Evolutionary conservation across 1,140 invertebrate genomes (phyloP), one percentile per base, ranked within the genome.

Genomic region (Diuraphis noxia): DNA sequence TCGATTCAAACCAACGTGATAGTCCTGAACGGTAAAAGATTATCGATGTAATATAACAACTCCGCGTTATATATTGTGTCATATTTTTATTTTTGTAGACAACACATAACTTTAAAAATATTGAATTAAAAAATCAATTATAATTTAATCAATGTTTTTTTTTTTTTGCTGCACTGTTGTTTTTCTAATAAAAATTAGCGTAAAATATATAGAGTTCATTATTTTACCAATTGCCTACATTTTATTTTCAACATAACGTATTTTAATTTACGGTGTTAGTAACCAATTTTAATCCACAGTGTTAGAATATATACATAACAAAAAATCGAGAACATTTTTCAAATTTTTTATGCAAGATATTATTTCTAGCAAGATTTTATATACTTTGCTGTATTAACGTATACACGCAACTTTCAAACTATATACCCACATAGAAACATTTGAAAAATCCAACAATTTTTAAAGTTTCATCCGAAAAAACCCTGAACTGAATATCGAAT

Each of bases 401-500:
- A n/a, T 1, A 10, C n/a, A 34, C n/a, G 3, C 5, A 7, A 13
- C 19, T 49, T 49, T 49, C 34, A 9, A 85, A 86, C 23, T 49
- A 30, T 21, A 23, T 41, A 82, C 25, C 40, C 9, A 82, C 34
- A 52, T 34, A 9, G 10, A 49, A 52, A 52, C 21, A 86, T 86
- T 52, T 86, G 46, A 86, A 86, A 36, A 86, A 86, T 52, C 43
- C n/a, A 46, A 86, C 43, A 86, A 38, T 52, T 38, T 85, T 85
- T 34, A 85, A 85, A 43, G 40, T 85, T 46, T 34, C 13, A 23
- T 85, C 3, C 25, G 6, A 7, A 49, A 34, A 85, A 34, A 49
- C 38, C 85, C 46, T 36, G 46, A 52, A 52, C 46, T 86, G 85
- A 86, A 86, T 86, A 86, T 52, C 85, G 85, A 86, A 52, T 52